phyloP scores from a whole-genome alignment of 1,140 invertebrate genomes.

The Drosophila lacertosa region DNA sequence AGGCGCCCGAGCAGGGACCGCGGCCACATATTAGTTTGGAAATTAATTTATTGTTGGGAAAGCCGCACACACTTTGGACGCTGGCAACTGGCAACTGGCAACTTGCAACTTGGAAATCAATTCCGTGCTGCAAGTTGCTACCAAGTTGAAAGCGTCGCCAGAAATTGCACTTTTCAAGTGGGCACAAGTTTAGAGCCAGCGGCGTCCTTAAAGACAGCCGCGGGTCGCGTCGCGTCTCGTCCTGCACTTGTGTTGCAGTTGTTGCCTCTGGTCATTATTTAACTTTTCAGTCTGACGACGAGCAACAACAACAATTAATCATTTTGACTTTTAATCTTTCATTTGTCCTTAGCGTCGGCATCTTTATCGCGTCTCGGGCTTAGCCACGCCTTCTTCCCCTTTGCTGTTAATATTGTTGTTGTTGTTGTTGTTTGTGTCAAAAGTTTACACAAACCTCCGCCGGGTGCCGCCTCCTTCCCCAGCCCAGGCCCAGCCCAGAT shows the following conservation, averaged over 20 bases:
- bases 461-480: background rate
- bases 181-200: conserved; percentile 19
- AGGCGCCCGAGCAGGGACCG: background rate
- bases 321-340: conserved; percentile 65
- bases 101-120: conserved; percentile 26
- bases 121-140: conserved; percentile 39
- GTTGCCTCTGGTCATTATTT: conserved; percentile 35
- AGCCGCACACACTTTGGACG: conserved; percentile 22
- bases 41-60: conserved; percentile 50
- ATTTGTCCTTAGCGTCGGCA: conserved; percentile 53
- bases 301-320: conserved; percentile 58
- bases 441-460: conserved; percentile 44
- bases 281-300: conserved; percentile 28
- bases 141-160: conserved; percentile 9
- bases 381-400: conserved; percentile 37
- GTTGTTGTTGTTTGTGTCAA: conserved; percentile 47
- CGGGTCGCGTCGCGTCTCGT: background rate
- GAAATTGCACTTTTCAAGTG: conserved; percentile 34
- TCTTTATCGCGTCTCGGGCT: conserved; percentile 49
- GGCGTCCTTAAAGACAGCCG: background rate
- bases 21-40: conserved; percentile 36
- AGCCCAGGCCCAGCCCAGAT: background rate
- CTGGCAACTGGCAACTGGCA: background rate
- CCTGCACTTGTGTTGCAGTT: conserved; percentile 5
- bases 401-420: no score